These are phyloP conservation scores for Poecile montanus DNA, from an alignment of 2,797 vertebrate species.

Conservation along the genomic window DNA sequence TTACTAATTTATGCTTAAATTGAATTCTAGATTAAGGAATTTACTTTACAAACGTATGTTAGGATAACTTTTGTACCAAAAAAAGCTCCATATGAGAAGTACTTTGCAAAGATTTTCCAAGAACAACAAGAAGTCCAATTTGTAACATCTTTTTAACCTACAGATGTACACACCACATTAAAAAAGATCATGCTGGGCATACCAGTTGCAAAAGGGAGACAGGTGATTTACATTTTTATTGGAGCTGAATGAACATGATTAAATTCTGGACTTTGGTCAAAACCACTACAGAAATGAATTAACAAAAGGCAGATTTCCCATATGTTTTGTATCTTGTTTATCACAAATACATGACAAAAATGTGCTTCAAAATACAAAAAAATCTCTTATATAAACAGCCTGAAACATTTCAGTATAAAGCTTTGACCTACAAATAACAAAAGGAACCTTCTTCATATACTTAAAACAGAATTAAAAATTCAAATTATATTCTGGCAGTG, in stretches of 20 bases:
- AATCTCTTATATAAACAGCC: background rate
- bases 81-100: background rate
- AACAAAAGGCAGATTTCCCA: background rate
- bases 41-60: background rate
- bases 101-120: background rate
- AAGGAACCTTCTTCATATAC: background rate
- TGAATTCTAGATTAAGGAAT: background rate
- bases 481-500: background rate
- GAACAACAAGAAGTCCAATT: background rate
- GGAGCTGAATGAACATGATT: background rate
- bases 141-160: background rate
- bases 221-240: background rate
- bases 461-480: constrained; percentile 22
- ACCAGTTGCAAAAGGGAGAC: background rate
- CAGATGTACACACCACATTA: background rate
- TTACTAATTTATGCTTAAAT: background rate
- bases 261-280: background rate
- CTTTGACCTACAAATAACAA: background rate
- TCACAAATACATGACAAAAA: background rate
- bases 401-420: background rate
- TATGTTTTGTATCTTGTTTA: background rate
- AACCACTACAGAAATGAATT: background rate
- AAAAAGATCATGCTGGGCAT: background rate
- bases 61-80: background rate
- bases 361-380: background rate